Evolutionary conservation across 2,797 vertebrate species (phyloP).

Genomic region (Gambelia wislizenii): DNA sequence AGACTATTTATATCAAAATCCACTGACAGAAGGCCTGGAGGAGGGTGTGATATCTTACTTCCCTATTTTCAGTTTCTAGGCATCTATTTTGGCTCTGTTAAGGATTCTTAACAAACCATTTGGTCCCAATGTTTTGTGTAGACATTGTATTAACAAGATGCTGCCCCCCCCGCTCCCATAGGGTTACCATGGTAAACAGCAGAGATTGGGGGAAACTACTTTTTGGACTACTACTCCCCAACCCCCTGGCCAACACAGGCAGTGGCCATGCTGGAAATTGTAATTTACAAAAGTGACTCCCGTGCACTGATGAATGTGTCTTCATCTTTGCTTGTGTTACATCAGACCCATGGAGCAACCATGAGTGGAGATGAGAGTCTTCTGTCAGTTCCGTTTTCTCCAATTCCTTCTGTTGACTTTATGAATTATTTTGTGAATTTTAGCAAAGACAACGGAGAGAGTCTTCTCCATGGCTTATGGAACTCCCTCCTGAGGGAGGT

Average conservation of each 20-base stretch:
- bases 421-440: too few relatives aligned
- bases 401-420: too few relatives aligned
- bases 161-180: neutral
- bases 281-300: too few relatives aligned
- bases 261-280: neutral
- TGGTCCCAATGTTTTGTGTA: constrained; percentile 31
- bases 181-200: neutral
- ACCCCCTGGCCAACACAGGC: neutral
- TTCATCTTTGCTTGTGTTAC: neutral
- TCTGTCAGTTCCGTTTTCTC: neutral
- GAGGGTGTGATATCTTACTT: constrained; percentile 63
- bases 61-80: constrained; percentile 30
- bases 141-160: neutral
- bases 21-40: constrained; percentile 65
- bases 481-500: too few relatives aligned
- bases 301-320: neutral
- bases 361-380: neutral
- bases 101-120: constrained; percentile 40
- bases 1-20: constrained; percentile 64
- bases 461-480: too few relatives aligned
- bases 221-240: neutral
- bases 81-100: constrained; percentile 42
- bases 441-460: too few relatives aligned
- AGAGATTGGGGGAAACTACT: too few relatives aligned
- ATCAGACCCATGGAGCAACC: neutral